These are phyloP conservation scores for Phodopus roborovskii DNA, from an alignment of 2,113 vertebrate species.

Conservation along the genomic window DNA sequence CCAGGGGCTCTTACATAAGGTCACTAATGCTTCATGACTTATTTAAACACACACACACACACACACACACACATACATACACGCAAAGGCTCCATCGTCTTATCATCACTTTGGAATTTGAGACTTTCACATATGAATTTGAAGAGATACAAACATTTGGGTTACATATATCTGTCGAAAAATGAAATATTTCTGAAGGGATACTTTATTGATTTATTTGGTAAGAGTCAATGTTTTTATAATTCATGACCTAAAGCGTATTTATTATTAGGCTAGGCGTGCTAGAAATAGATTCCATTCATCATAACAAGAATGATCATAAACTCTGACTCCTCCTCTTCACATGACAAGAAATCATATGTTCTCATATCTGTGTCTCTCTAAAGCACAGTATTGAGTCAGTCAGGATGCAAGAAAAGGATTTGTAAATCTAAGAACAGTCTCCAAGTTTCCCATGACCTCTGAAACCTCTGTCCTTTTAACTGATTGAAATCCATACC, in stretches of 20 bases:
- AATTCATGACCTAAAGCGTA: background rate
- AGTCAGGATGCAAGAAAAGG: background rate
- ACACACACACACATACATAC: no score
- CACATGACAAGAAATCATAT: slow-evolving; percentile 45
- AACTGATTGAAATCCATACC: background rate
- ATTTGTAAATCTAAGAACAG: slow-evolving; percentile 16
- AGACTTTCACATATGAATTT: background rate
- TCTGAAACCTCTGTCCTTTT: slow-evolving; percentile 38
- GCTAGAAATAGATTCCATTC: background rate
- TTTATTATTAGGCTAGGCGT: background rate
- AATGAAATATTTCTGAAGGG: slow-evolving; percentile 55
- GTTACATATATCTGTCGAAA: background rate
- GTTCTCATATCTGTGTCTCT: background rate
- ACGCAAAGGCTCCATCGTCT: background rate
- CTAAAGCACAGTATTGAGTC: slow-evolving; percentile 31
- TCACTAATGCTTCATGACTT: background rate
- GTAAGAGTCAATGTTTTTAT: slow-evolving; percentile 9
- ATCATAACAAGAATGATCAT: slow-evolving; percentile 28
- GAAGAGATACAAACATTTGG: background rate
- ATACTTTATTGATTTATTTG: background rate
- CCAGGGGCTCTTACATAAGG: background rate
- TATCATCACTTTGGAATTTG: background rate
- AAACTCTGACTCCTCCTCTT: background rate
- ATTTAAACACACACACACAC: no score
- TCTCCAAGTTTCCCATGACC: background rate